phyloP scores from a whole-genome alignment of 2,113 vertebrate species.

The Geococcyx californianus region DNA sequence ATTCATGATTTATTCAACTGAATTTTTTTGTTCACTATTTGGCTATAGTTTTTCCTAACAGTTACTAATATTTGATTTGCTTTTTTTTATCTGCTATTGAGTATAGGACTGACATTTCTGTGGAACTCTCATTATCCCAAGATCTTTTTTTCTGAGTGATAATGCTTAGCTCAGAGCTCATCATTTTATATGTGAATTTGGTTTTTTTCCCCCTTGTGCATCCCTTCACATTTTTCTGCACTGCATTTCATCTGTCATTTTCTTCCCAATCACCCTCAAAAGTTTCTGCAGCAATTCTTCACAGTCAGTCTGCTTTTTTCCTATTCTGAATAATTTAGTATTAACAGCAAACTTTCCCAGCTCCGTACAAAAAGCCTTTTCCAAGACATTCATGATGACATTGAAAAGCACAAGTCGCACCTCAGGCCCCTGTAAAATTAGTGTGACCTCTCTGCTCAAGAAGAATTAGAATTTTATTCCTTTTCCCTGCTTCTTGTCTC shows the following conservation, averaged over 20 bases:
- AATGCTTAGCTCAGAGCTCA: neutral
- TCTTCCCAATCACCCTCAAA: neutral
- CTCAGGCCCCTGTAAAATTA: neutral
- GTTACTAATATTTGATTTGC: neutral
- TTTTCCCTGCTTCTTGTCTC: neutral
- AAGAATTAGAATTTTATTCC: neutral
- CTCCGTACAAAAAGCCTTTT: neutral
- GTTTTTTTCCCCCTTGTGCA: neutral
- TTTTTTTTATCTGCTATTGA: neutral
- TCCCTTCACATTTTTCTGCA: slow-evolving; percentile 7
- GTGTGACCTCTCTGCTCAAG: neutral
- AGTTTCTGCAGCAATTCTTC: slow-evolving; percentile 3
- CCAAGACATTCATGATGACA: neutral
- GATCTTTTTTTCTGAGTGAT: neutral
- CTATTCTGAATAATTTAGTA: neutral
- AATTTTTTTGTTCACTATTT: neutral
- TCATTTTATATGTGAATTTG: neutral
- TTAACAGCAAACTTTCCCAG: neutral
- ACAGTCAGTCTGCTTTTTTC: neutral
- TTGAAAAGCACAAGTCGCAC: neutral
- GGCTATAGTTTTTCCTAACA: neutral
- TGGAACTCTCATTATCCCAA: neutral
- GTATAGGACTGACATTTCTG: neutral
- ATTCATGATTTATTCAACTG: neutral
- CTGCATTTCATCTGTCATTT: neutral